Evolutionary conservation across 2,888 invertebrate species (phyloP).

Genomic region (Eupithecia subfuscata): DNA sequence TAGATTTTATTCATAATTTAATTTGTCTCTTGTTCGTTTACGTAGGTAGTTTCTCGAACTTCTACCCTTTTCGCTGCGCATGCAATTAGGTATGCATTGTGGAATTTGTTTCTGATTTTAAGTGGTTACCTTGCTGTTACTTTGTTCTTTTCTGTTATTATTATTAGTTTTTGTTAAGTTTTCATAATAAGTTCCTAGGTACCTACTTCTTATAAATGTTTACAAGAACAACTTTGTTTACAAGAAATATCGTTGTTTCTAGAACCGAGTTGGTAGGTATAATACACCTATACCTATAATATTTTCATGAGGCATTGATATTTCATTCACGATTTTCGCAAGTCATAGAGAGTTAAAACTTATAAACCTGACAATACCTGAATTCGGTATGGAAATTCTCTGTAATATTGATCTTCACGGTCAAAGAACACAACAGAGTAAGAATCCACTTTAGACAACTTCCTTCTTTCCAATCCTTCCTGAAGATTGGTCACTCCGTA

Average conservation of each 20-base stretch:
- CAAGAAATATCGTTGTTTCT: background rate
- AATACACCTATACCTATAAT: no score
- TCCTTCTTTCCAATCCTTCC: constrained; percentile 95
- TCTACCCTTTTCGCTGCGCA: background rate
- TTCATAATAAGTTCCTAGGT: background rate
- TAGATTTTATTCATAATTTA: background rate
- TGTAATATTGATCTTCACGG: constrained; percentile 94
- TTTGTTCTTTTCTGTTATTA: background rate
- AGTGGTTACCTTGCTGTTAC: background rate
- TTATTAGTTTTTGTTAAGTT: background rate
- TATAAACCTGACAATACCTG: constrained; percentile 82
- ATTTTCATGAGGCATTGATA: background rate
- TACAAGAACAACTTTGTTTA: no score
- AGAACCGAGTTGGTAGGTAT: no score
- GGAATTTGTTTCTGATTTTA: background rate
- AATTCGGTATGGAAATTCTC: constrained; percentile 95
- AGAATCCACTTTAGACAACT: constrained; percentile 94
- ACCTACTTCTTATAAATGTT: no score
- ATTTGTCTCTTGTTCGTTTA: background rate
- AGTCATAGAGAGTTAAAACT: background rate
- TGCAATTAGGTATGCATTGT: background rate
- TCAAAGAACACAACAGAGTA: constrained; percentile 96
- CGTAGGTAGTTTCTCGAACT: no score
- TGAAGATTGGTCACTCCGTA: constrained; percentile 95
- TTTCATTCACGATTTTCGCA: background rate